A percentile compares a stretch with the other conserved stretches of the same genome.
Conservation (phyloP, 2,888 invertebrate genomes). For the Dryadula phaetusa region DNA sequence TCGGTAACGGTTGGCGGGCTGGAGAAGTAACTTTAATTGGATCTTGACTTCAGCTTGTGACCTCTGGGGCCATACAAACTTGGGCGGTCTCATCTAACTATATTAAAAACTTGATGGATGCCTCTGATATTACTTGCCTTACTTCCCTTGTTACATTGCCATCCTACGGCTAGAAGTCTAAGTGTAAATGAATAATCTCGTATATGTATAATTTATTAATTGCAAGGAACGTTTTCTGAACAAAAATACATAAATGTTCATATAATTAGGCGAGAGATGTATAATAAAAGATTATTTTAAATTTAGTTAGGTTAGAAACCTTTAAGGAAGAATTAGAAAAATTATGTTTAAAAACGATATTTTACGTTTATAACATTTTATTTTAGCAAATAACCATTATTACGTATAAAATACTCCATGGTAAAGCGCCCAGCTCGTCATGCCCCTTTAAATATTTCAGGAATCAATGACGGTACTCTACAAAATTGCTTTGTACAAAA, state of each 20-base stretch:
- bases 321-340: no score
- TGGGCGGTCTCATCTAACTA: slow-evolving; percentile 36
- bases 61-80: slow-evolving; percentile 36
- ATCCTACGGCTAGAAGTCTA: slow-evolving; percentile 1
- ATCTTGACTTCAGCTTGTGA: slow-evolving; percentile 38
- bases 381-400: neutral
- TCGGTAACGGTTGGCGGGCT: slow-evolving; percentile 39
- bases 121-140: slow-evolving; percentile 23
- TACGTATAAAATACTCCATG: neutral
- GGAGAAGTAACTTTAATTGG: slow-evolving; percentile 45
- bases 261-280: neutral
- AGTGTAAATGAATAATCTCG: neutral
- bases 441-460: slow-evolving; percentile 4
- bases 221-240: neutral
- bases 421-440: neutral
- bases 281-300: no score
- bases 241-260: no score
- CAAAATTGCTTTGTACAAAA: slow-evolving; percentile 4
- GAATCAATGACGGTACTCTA: slow-evolving; percentile 10
- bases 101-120: slow-evolving; percentile 35
- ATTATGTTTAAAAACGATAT: no score
- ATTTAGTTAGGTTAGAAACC: no score
- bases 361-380: no score
- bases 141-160: neutral
- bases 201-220: neutral